Evolutionary conservation across 2,888 invertebrate species (phyloP).

Genomic region (Aporophyla lueneburgensis): DNA sequence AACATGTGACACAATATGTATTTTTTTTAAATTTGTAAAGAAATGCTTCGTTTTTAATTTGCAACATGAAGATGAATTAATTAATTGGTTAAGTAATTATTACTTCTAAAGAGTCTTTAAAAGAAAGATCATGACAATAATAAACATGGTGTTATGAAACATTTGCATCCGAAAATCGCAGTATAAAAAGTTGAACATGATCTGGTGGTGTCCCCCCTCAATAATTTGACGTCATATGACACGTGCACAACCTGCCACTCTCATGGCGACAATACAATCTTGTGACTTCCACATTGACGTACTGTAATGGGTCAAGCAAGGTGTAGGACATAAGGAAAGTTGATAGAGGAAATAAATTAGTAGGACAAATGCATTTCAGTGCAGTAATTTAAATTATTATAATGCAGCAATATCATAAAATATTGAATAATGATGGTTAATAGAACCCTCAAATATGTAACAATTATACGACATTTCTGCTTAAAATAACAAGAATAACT

Average conservation of each 20-base stretch:
- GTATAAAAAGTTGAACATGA: background rate
- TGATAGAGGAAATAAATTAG: conserved; percentile 18
- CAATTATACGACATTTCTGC: background rate
- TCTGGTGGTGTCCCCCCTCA: background rate
- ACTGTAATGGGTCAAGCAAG: conserved; percentile 15
- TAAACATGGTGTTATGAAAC: background rate
- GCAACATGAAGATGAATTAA: background rate
- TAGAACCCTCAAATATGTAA: background rate
- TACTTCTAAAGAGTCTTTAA: background rate
- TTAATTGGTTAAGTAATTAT: too few species aligned
- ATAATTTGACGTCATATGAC: conserved; percentile 10
- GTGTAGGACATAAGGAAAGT: conserved; percentile 18
- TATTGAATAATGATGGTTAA: background rate
- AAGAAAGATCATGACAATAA: conserved; percentile 1
- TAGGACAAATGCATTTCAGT: background rate
- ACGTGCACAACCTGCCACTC: background rate
- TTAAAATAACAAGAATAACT: background rate
- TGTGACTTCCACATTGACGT: conserved; percentile 4
- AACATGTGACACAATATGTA: background rate
- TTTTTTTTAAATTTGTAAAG: too few species aligned
- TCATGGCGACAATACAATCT: conserved; percentile 6
- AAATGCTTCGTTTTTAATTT: too few species aligned
- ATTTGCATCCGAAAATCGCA: background rate
- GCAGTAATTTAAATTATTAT: conserved; percentile 18
- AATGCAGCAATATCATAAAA: background rate